Evolutionary conservation across 1,140 invertebrate species (phyloP), one percentile per base, ranked within the genome.

Genomic region (Nymphalis io): DNA sequence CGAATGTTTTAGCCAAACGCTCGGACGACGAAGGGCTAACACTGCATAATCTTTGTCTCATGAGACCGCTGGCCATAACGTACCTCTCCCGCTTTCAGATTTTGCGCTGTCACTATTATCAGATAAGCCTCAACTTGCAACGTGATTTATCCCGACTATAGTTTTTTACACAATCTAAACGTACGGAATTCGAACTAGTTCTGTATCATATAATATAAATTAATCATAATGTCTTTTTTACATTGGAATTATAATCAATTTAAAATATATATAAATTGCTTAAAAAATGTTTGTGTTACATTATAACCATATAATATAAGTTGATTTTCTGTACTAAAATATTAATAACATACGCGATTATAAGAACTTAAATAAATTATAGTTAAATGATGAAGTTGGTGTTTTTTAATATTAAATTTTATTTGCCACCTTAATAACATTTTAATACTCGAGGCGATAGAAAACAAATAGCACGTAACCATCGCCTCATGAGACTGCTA

Each of bases 31-130:
- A 53, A 70, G 70, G 63, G 73, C 73, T 79, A 80, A 76, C 74
- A 81, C 79, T 88, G 84, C 82, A 83, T 89, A 87, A 85, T 87
- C 81, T 87, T 83, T 74, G 81, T 83, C 85, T 82, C 81, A 63
- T 60, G 85, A 84, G 84, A 80, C 76, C 80, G 61, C 74, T 72
- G 76, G 63, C 78, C 81, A 82, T 84, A 87, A 80, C 81, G 79
- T 80, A 59, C 78, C 78, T 72, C 78, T 65, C 64, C 68, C 59
- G 70, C 72, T 59, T 21, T 16, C 18, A 51, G 48, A 51, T 51
- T 51, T 51, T 51, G 18, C 20, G 44, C 44, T 48, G 44, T 51
- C 48, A 51, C 48, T 21, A 51, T 20, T 18, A 51, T 20, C 68
- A 78, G 79, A 84, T 84, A 83, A 87, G 77, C 80, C 48, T 21